Percentiles rank a stretch among this genome's conserved stretches.
Conservation (phyloP, 2,888 invertebrate genomes). For the Priocnemis perturbator region DNA sequence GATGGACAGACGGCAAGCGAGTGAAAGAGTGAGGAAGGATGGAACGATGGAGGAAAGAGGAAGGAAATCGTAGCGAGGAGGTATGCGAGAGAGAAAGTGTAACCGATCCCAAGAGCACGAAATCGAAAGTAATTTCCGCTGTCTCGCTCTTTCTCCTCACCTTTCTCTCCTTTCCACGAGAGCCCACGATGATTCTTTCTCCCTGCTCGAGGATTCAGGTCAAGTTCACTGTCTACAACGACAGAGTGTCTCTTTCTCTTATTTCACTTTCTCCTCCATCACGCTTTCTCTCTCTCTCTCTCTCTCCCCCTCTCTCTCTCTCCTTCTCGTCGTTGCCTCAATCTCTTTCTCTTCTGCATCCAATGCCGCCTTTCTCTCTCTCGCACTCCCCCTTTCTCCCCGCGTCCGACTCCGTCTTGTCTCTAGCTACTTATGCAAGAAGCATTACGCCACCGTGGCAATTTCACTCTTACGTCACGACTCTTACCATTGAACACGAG, state of each 20-base stretch:
- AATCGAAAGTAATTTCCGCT: constrained; percentile 68
- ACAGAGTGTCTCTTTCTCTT: constrained; percentile 26
- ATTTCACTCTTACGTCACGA: constrained; percentile 61
- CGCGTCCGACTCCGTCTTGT: constrained; percentile 25
- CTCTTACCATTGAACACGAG: constrained; percentile 32
- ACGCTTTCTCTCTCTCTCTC: constrained; percentile 27
- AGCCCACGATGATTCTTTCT: constrained; percentile 63
- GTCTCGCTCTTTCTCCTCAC: constrained; percentile 55
- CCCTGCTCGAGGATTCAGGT: constrained; percentile 57
- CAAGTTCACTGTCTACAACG: constrained; percentile 58
- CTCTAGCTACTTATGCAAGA: constrained; percentile 56
- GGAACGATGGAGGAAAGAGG: constrained; percentile 49
- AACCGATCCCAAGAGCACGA: constrained; percentile 60
- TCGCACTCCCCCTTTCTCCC: constrained; percentile 23
- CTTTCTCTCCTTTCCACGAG: constrained; percentile 59
- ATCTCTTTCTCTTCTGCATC: constrained; percentile 31
- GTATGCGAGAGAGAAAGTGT: constrained; percentile 46
- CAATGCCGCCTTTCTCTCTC: constrained; percentile 21
- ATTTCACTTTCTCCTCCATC: constrained; percentile 43
- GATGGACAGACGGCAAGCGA: not conserved
- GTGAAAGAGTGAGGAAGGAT: not conserved
- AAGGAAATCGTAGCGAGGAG: constrained; percentile 50
- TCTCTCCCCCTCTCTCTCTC: constrained; percentile 14
- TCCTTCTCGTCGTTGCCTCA: constrained; percentile 6
- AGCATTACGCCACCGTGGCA: constrained; percentile 45